A percentile compares a stretch with the other conserved stretches of the same genome.
Evolutionary conservation across 1,140 invertebrate genomes (phyloP).

Genomic region (Drosophila nigrodunni): DNA sequence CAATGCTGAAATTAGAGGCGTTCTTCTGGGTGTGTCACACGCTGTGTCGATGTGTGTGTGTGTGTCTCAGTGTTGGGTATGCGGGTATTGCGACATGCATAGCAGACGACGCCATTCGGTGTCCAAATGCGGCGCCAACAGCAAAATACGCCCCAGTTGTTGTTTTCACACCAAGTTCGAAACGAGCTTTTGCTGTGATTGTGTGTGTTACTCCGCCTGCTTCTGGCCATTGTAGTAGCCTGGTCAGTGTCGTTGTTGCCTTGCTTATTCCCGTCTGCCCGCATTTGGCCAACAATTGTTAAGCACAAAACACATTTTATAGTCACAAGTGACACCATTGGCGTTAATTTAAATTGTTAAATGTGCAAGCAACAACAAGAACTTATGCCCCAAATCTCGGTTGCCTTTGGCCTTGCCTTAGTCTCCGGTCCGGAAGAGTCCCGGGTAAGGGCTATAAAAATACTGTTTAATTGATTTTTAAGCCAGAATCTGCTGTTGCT

Average conservation of each 20-base stretch:
- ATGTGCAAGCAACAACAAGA: slow-evolving; percentile 63
- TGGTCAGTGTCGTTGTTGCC: slow-evolving; percentile 43
- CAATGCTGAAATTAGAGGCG: slow-evolving; percentile 81
- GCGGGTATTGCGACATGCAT: slow-evolving; percentile 52
- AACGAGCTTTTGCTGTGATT: slow-evolving; percentile 42
- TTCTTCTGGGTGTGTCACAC: slow-evolving; percentile 51
- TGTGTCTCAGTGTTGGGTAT: slow-evolving; percentile 35
- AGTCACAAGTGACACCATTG: slow-evolving; percentile 83
- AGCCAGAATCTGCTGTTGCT: slow-evolving; percentile 77
- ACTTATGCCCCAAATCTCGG: slow-evolving; percentile 66
- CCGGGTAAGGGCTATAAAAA: slow-evolving; percentile 65
- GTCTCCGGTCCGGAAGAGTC: slow-evolving; percentile 18
- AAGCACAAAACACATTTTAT: slow-evolving; percentile 82
- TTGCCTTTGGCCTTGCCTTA: slow-evolving; percentile 56
- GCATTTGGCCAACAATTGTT: slow-evolving; percentile 67
- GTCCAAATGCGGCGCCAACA: slow-evolving; percentile 79
- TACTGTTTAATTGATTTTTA: slow-evolving; percentile 83
- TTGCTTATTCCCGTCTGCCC: slow-evolving; percentile 38
- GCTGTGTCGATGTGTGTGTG: slow-evolving; percentile 30
- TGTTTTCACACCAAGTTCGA: slow-evolving; percentile 78
- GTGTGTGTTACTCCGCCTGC: background rate
- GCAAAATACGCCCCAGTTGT: slow-evolving; percentile 82
- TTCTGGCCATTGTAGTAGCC: slow-evolving; percentile 13
- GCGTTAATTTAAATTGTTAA: slow-evolving; percentile 84
- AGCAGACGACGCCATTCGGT: slow-evolving; percentile 74